A percentile compares a stretch with the other conserved stretches of the same genome.
These are phyloP conservation scores for Channa maculata DNA, from an alignment of 2,113 vertebrate species.

Conservation along the genomic window DNA sequence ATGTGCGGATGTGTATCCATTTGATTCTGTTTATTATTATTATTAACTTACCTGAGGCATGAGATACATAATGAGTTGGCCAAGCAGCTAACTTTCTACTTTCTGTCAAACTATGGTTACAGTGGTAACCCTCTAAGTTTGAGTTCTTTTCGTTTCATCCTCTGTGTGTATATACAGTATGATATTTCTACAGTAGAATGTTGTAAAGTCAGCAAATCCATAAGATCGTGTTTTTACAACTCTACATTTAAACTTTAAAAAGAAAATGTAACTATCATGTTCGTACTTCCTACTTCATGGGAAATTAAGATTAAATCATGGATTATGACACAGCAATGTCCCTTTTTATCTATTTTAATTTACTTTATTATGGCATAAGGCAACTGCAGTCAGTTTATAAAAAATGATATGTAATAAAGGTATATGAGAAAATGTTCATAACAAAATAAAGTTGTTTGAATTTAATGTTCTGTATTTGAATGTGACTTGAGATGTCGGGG, in stretches of 20 bases:
- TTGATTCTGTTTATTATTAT: conserved; percentile 34
- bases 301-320: conserved; percentile 55
- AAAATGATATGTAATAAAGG: conserved; percentile 72
- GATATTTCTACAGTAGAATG: conserved; percentile 72
- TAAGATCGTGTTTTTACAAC: conserved; percentile 61
- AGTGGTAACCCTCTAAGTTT: conserved; percentile 36
- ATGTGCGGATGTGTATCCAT: conserved; percentile 33
- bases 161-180: conserved; percentile 67
- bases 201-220: conserved; percentile 64
- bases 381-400: conserved; percentile 76
- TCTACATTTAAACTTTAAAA: conserved; percentile 43
- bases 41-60: conserved; percentile 43
- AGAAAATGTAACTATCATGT: conserved; percentile 59
- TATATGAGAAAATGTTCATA: conserved; percentile 76
- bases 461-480: conserved; percentile 80
- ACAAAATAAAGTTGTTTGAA: conserved; percentile 83
- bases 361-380: conserved; percentile 74
- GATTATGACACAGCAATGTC: conserved; percentile 65
- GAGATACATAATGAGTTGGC: conserved; percentile 33
- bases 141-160: conserved; percentile 3
- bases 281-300: conserved; percentile 54
- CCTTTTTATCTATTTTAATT: conserved; percentile 43
- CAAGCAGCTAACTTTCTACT: conserved; percentile 23
- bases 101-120: conserved; percentile 45
- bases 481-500: conserved; percentile 70